A percentile compares a stretch with the other conserved stretches of the same genome.
Evolutionary conservation across 2,797 vertebrate genomes (phyloP).

Genomic region (Lophius americanus): DNA sequence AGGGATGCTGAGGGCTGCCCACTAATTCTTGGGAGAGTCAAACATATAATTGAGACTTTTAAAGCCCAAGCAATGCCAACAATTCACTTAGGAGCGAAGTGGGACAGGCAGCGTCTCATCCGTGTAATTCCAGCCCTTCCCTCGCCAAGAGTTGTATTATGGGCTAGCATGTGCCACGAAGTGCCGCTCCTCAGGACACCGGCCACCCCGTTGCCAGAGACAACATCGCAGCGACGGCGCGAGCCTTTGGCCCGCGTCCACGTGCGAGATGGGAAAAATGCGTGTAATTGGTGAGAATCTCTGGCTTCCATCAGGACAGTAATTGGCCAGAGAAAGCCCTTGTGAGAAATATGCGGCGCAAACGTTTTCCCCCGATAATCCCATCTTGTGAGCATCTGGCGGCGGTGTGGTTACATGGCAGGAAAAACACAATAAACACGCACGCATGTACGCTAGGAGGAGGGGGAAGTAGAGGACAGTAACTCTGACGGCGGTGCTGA

Average conservation of each 20-base stretch:
- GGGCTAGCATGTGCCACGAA: conserved; percentile 53
- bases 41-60: conserved; percentile 63
- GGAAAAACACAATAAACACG: conserved; percentile 72
- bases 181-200: conserved; percentile 62
- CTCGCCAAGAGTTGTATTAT: conserved; percentile 51
- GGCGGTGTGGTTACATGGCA: conserved; percentile 64
- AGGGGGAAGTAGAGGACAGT: conserved; percentile 59
- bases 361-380: conserved; percentile 79
- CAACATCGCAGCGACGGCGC: conserved; percentile 64
- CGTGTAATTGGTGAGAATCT: conserved; percentile 81
- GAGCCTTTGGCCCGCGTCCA: conserved; percentile 71
- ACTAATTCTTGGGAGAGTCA: conserved; percentile 56
- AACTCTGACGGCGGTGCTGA: conserved; percentile 22
- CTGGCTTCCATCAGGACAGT: conserved; percentile 80
- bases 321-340: conserved; percentile 79
- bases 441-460: conserved; percentile 59
- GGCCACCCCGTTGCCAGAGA: conserved; percentile 65
- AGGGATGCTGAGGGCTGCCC: conserved; percentile 53
- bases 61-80: conserved; percentile 55
- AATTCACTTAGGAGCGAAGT: conserved; percentile 51
- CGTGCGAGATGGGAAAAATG: conserved; percentile 75
- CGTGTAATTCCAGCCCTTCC: conserved; percentile 47
- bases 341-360: conserved; percentile 78
- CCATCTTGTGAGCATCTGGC: conserved; percentile 79
- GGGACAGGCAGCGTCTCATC: conserved; percentile 59